phyloP scores from a whole-genome alignment of 2,888 invertebrate species.

The Cheilosia vulpina region DNA sequence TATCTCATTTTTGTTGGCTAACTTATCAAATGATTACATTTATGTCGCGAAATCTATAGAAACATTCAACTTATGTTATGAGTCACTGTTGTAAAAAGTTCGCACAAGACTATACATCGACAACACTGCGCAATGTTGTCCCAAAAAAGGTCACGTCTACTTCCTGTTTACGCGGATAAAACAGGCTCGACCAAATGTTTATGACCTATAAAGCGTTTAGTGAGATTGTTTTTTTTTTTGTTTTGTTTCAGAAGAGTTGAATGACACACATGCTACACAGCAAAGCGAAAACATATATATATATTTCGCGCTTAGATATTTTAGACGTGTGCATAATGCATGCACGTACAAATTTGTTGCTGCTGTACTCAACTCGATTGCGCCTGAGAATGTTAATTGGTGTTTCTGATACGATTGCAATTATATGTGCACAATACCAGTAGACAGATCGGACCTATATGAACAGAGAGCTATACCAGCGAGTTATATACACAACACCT shows the following conservation, averaged over 20 bases:
- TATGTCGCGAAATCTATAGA: background rate
- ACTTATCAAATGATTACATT: background rate
- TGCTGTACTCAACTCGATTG: slow-evolving; percentile 5
- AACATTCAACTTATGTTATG: slow-evolving; percentile 2
- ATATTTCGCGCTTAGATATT: background rate
- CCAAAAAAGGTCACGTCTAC: slow-evolving; percentile 21
- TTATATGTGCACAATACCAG: background rate
- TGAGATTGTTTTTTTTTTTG: background rate
- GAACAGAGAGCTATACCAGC: slow-evolving; percentile 10
- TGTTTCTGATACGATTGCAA: slow-evolving; percentile 1
- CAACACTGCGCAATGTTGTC: slow-evolving; percentile 3
- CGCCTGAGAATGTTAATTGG: slow-evolving; percentile 13
- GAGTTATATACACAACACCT: slow-evolving; percentile 28
- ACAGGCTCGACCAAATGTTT: slow-evolving; percentile 21
- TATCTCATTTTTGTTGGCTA: background rate
- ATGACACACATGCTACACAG: background rate
- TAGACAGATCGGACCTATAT: background rate
- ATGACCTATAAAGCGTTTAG: slow-evolving; percentile 15
- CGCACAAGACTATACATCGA: slow-evolving; percentile 12
- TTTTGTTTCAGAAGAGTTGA: background rate
- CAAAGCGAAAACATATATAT: background rate
- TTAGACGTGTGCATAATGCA: background rate
- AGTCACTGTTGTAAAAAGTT: slow-evolving; percentile 8
- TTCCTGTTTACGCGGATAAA: slow-evolving; percentile 35
- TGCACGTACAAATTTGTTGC: background rate